These are phyloP conservation scores for Eidolon dupreanum DNA, from an alignment of 2,797 vertebrate species.

Conservation along the genomic window DNA sequence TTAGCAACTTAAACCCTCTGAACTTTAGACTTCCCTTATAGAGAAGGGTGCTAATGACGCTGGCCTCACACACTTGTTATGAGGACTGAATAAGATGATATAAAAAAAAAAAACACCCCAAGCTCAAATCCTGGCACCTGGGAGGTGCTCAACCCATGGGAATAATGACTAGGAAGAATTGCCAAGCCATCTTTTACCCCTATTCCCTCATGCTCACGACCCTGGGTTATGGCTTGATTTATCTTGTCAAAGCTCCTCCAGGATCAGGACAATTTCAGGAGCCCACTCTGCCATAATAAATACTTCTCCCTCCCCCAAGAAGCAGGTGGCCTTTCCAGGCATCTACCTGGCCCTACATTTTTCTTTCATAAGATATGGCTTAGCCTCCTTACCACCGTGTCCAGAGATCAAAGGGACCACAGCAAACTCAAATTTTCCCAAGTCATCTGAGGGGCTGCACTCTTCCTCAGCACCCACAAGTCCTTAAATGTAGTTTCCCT, in stretches of 20 bases:
- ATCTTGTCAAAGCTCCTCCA: neutral
- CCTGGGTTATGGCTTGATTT: neutral
- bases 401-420: neutral
- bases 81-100: neutral
- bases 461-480: neutral
- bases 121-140: neutral
- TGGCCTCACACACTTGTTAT: accelerated
- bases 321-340: neutral
- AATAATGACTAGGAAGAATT: no score
- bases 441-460: neutral
- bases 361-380: neutral
- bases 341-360: neutral
- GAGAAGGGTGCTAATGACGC: accelerated
- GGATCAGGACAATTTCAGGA: neutral
- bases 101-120: no score
- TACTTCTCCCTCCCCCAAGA: neutral
- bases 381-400: neutral
- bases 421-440: neutral
- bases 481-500: neutral
- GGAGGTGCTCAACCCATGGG: neutral
- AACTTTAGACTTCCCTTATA: neutral
- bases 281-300: neutral
- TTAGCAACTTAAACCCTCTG: neutral
- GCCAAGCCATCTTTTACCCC: no score
- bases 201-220: accelerated